Percentiles rank a stretch among this genome's conserved stretches.
phyloP scores from a whole-genome alignment of 2,888 invertebrate species.

The Phania funesta region DNA sequence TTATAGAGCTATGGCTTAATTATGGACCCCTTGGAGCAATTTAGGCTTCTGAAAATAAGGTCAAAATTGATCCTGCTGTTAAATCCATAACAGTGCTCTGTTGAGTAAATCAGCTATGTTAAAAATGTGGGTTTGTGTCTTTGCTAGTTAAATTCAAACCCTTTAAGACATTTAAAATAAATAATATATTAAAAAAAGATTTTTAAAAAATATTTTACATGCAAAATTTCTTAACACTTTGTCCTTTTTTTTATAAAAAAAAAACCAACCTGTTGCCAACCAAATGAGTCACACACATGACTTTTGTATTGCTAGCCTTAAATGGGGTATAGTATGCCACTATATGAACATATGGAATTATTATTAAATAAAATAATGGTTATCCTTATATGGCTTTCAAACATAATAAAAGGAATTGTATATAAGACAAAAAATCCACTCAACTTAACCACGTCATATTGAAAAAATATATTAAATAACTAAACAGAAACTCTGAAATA shows the following conservation, averaged over 20 bases:
- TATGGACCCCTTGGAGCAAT: too few relatives aligned
- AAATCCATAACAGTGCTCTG: too few relatives aligned
- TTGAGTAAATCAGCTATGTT: too few relatives aligned
- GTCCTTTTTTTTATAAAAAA: neutral
- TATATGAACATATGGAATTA: conserved; percentile 49
- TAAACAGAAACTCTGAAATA: neutral
- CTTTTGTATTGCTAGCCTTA: neutral
- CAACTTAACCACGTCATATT: conserved; percentile 38
- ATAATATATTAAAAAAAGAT: too few relatives aligned
- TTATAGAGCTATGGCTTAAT: too few relatives aligned
- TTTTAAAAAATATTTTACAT: neutral
- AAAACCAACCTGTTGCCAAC: neutral
- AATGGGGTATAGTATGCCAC: neutral
- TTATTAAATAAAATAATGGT: conserved; percentile 36
- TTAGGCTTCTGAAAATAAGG: too few relatives aligned
- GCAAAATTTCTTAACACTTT: neutral
- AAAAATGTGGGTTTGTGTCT: too few relatives aligned
- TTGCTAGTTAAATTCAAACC: too few relatives aligned
- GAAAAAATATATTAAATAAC: neutral
- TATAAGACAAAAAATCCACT: conserved; percentile 16
- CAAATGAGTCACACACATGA: neutral
- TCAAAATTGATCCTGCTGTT: too few relatives aligned
- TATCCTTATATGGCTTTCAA: conserved; percentile 65
- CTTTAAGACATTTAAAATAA: too few relatives aligned
- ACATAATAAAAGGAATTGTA: conserved; percentile 39